These are phyloP conservation scores for Diadegma fenestrale DNA, from an alignment of 2,888 invertebrate genomes.

Conservation along the genomic window DNA sequence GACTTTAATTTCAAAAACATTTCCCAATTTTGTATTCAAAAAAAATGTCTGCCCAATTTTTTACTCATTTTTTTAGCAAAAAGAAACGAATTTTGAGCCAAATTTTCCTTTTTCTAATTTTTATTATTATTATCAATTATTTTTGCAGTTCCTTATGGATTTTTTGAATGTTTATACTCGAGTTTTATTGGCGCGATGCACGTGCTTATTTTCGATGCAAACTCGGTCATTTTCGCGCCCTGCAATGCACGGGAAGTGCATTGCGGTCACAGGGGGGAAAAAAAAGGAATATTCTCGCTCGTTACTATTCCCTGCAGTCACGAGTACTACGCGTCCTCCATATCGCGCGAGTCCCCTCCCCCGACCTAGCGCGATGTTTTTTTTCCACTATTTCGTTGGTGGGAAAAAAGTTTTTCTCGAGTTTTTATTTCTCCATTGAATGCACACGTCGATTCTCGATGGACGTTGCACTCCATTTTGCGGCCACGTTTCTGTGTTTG, in stretches of 20 bases:
- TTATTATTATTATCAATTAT: too few species aligned
- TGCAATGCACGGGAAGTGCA: constrained; percentile 11
- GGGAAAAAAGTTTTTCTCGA: not conserved
- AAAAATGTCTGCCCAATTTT: not conserved
- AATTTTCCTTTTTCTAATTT: too few species aligned
- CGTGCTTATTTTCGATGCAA: constrained; percentile 30
- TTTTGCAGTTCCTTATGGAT: not conserved
- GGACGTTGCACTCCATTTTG: constrained; percentile 37
- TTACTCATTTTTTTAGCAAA: too few species aligned
- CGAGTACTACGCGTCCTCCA: constrained; percentile 31
- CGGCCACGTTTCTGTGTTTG: constrained; percentile 50
- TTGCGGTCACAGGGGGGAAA: constrained; percentile 22
- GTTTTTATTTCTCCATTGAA: constrained; percentile 47
- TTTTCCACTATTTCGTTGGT: not conserved
- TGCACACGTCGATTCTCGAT: constrained; percentile 18
- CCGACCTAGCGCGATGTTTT: constrained; percentile 36
- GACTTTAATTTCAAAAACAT: not conserved
- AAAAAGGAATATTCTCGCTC: constrained; percentile 45
- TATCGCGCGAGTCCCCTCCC: not conserved
- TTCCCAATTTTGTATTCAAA: not conserved
- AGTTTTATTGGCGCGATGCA: constrained; percentile 12
- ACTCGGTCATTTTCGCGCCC: constrained; percentile 20
- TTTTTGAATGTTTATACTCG: not conserved
- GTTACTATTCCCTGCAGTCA: constrained; percentile 47
- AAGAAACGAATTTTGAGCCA: too few species aligned